These are phyloP conservation scores for Formicarius rufipectus DNA, from an alignment of 2,113 vertebrate genomes.

Conservation along the genomic window DNA sequence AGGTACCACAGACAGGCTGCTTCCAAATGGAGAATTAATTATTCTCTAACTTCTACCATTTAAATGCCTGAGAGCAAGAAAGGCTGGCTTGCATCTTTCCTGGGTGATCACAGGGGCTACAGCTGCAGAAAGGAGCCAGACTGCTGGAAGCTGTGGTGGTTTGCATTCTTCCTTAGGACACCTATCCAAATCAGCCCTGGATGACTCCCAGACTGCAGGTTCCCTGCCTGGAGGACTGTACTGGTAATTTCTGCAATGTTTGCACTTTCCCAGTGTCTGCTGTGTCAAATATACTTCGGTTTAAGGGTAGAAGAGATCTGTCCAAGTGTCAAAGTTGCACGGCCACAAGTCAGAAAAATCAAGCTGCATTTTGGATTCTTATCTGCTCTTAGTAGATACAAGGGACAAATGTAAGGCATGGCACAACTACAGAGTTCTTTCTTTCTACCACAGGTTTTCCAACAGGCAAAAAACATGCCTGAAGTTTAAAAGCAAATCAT, in stretches of 20 bases:
- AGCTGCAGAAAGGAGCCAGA: neutral
- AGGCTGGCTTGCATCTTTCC: neutral
- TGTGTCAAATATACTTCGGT: neutral
- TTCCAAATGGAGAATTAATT: neutral
- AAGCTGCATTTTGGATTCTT: neutral
- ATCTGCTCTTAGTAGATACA: neutral
- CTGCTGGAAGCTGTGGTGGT: neutral
- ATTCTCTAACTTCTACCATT: neutral
- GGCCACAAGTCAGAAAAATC: neutral
- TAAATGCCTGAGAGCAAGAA: neutral
- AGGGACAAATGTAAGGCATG: neutral
- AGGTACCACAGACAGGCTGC: neutral
- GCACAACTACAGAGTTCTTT: neutral
- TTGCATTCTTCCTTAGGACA: neutral
- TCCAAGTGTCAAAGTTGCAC: neutral
- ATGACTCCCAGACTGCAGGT: neutral
- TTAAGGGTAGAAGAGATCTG: neutral
- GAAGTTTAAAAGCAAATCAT: neutral
- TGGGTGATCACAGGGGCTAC: neutral
- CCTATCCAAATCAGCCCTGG: neutral
- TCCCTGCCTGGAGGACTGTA: neutral
- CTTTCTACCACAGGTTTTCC: neutral
- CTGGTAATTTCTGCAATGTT: neutral
- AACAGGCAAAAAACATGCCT: neutral
- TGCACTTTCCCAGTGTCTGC: neutral